Evolutionary conservation across 2,888 invertebrate genomes (phyloP).

Genomic region (Herminia tarsipennalis): DNA sequence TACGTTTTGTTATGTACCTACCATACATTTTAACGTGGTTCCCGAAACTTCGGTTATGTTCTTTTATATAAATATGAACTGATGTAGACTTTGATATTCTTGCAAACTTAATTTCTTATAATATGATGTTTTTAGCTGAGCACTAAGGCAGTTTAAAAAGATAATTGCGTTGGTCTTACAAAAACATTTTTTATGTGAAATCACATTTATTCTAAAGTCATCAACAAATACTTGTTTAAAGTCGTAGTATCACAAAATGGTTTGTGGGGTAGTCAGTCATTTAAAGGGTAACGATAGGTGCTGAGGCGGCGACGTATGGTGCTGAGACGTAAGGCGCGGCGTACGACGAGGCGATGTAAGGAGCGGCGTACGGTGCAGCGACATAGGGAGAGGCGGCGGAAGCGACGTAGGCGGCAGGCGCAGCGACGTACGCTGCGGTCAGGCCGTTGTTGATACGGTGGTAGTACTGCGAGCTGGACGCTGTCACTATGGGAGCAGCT

Average conservation of each 20-base stretch:
- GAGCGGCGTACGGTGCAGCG: slow-evolving; percentile 51
- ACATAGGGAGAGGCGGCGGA: slow-evolving; percentile 60
- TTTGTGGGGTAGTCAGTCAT: slow-evolving; percentile 2
- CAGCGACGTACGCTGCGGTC: slow-evolving; percentile 73
- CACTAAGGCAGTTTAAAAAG: too few species aligned
- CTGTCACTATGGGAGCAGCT: slow-evolving; percentile 83
- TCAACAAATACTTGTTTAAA: slow-evolving; percentile 37
- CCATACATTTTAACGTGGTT: too few species aligned
- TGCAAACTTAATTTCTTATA: too few species aligned
- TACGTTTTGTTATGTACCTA: too few species aligned
- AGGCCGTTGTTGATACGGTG: slow-evolving; percentile 87
- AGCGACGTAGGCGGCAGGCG: slow-evolving; percentile 69
- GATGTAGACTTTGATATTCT: too few species aligned
- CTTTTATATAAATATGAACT: too few species aligned
- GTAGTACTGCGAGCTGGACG: slow-evolving; percentile 89
- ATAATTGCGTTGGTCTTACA: too few species aligned
- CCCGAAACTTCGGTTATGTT: too few species aligned
- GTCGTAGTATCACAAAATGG: slow-evolving; percentile 55
- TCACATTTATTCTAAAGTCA: slow-evolving; percentile 22
- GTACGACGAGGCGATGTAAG: slow-evolving; percentile 55
- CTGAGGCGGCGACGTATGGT: slow-evolving; percentile 45
- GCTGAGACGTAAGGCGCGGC: slow-evolving; percentile 30
- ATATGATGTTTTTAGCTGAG: too few species aligned
- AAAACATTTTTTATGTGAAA: too few species aligned
- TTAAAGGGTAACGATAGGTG: slow-evolving; percentile 52